These are phyloP conservation scores for Pinna nobilis DNA, from an alignment of 1,140 invertebrate genomes.

Conservation along the genomic window DNA sequence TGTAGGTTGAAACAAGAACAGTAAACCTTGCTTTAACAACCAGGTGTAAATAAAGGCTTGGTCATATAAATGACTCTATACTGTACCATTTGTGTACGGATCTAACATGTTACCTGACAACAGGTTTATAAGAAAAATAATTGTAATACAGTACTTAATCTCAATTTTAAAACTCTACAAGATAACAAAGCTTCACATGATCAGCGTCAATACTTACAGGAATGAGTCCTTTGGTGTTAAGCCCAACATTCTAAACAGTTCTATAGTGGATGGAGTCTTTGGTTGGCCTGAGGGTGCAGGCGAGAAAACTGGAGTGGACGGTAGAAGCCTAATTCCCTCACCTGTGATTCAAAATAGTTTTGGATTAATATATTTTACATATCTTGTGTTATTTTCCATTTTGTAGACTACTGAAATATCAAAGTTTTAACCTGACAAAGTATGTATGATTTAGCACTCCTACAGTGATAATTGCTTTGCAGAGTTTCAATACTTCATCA, in stretches of 20 bases:
- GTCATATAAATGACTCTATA: too few relatives aligned
- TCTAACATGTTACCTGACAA: too few relatives aligned
- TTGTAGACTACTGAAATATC: neutral
- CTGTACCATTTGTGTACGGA: too few relatives aligned
- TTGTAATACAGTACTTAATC: neutral
- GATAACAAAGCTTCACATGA: neutral
- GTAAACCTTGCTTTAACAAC: too few relatives aligned
- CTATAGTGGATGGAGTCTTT: slow-evolving; percentile 51
- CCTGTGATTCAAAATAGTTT: neutral
- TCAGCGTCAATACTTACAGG: neutral
- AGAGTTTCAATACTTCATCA: too few relatives aligned
- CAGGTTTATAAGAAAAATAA: too few relatives aligned
- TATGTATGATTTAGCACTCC: neutral
- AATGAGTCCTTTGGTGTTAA: slow-evolving; percentile 30
- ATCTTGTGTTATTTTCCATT: neutral
- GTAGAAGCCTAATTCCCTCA: slow-evolving; percentile 52
- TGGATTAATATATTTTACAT: neutral
- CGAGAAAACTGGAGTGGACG: slow-evolving; percentile 64
- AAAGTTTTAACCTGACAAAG: neutral
- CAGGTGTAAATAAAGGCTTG: too few relatives aligned
- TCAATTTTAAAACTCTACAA: neutral
- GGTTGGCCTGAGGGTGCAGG: slow-evolving; percentile 48
- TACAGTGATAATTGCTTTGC: neutral
- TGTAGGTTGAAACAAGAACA: too few relatives aligned
- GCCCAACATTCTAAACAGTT: slow-evolving; percentile 55